Percentiles rank a stretch among this genome's conserved stretches.
Evolutionary conservation across 2,888 invertebrate genomes (phyloP).

Genomic region (Ommatoiulus sabulosus): DNA sequence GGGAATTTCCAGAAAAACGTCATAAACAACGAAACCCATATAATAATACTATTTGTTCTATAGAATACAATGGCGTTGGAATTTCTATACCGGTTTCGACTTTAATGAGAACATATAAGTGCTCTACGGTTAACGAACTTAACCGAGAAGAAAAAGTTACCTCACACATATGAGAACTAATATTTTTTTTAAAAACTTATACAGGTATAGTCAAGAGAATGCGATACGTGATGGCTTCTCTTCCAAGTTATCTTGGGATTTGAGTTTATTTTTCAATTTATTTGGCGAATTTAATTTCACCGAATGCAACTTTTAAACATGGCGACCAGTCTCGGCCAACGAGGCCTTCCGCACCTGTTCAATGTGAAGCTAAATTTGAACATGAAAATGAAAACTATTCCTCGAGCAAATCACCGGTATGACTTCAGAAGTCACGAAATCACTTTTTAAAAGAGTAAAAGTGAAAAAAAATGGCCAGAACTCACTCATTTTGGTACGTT

Average conservation of each 20-base stretch:
- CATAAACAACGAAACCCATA: no score
- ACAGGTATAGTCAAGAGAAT: no score
- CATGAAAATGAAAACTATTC: neutral
- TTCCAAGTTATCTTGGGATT: neutral
- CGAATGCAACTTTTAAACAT: neutral
- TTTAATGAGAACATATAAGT: neutral
- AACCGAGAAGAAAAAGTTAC: neutral
- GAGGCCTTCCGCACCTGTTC: neutral
- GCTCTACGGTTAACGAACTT: slow-evolving; percentile 19
- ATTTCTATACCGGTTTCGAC: neutral
- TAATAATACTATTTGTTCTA: no score
- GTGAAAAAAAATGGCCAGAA: neutral
- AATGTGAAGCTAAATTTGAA: neutral
- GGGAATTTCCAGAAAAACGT: no score
- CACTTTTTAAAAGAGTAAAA: neutral
- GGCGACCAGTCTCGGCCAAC: neutral
- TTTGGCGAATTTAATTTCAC: neutral
- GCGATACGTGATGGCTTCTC: neutral
- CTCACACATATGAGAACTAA: no score
- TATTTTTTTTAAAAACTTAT: no score
- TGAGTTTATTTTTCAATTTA: neutral
- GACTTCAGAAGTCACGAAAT: neutral
- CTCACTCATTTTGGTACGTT: slow-evolving; percentile 12
- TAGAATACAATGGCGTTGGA: no score
- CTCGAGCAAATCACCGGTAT: neutral